Percentiles rank a stretch among this genome's conserved stretches.
These are phyloP conservation scores for Ormyrus thymus DNA, from an alignment of 2,888 invertebrate genomes.

Conservation along the genomic window DNA sequence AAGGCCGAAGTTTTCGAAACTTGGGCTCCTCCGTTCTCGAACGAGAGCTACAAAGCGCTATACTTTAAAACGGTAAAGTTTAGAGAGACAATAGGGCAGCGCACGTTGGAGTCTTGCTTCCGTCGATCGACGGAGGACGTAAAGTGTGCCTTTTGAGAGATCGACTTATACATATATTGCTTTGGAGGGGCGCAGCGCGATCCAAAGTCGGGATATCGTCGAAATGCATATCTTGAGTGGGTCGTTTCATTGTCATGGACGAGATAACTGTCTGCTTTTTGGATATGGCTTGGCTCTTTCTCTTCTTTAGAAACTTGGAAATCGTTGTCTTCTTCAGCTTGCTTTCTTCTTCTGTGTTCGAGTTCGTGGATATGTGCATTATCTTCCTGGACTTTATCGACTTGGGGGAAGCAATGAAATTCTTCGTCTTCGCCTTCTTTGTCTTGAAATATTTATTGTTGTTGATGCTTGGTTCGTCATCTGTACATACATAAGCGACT, in stretches of 20 bases:
- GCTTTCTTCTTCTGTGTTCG: not conserved
- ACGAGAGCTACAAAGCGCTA: not conserved
- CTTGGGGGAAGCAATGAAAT: slow-evolving; percentile 40
- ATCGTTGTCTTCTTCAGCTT: slow-evolving; percentile 41
- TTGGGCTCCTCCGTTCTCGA: no score
- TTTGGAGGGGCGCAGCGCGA: slow-evolving; percentile 15
- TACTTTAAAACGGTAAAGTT: slow-evolving; percentile 17
- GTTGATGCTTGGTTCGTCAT: slow-evolving; percentile 1
- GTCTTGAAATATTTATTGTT: not conserved
- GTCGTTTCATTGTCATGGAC: slow-evolving; percentile 27
- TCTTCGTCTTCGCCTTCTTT: slow-evolving; percentile 32
- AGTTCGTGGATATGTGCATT: slow-evolving; percentile 39
- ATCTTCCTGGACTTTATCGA: slow-evolving; percentile 3
- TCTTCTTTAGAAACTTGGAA: slow-evolving; percentile 34
- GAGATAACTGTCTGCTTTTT: slow-evolving; percentile 22
- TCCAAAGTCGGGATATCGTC: not conserved
- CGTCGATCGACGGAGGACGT: slow-evolving; percentile 33
- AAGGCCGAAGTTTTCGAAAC: no score
- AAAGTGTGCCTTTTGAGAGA: slow-evolving; percentile 16
- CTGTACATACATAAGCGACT: not conserved
- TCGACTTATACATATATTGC: slow-evolving; percentile 29
- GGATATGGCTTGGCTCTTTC: not conserved
- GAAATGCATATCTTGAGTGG: slow-evolving; percentile 28
- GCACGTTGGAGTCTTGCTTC: slow-evolving; percentile 4
- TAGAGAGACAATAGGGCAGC: slow-evolving; percentile 12